Percentiles rank a stretch among this genome's conserved stretches.
These are phyloP conservation scores for Tenthredo amoena DNA, from an alignment of 2,888 invertebrate species.

Conservation along the genomic window DNA sequence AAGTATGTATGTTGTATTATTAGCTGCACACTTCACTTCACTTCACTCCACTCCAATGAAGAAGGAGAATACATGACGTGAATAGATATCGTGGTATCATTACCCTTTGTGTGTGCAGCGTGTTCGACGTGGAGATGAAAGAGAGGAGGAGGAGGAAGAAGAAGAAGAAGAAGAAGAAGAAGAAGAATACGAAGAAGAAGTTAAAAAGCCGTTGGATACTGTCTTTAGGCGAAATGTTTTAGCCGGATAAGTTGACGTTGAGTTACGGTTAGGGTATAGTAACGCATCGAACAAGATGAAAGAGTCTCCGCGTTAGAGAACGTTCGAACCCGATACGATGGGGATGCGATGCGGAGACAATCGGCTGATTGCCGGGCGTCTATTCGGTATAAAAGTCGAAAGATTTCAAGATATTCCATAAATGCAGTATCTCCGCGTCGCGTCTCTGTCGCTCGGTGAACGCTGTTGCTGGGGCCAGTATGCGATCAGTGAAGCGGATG, in stretches of 20 bases:
- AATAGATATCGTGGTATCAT: not conserved
- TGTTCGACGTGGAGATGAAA: not conserved
- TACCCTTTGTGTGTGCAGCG: not conserved
- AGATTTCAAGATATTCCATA: conserved; percentile 76
- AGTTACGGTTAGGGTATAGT: conserved; percentile 18
- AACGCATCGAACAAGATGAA: conserved; percentile 52
- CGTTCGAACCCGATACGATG: not conserved
- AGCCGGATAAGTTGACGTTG: conserved; percentile 46
- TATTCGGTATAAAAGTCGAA: conserved; percentile 26
- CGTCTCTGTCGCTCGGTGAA: conserved; percentile 7
- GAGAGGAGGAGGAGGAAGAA: too few species aligned
- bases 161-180: too few species aligned
- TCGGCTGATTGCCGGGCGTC: conserved; percentile 65
- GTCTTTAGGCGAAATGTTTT: conserved; percentile 19
- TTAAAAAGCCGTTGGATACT: not conserved
- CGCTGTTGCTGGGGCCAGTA: conserved; percentile 53
- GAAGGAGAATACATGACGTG: not conserved
- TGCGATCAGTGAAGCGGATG: conserved; percentile 55
- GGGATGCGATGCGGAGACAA: conserved; percentile 62
- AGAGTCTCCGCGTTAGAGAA: conserved; percentile 48
- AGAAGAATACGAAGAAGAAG: not conserved
- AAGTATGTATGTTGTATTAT: conserved; percentile 2
- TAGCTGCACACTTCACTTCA: not conserved
- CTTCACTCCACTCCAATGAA: not conserved
- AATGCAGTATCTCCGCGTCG: conserved; percentile 69